Evolutionary conservation across 1,140 invertebrate species (phyloP).

Genomic region (Drosophila kikkawai): DNA sequence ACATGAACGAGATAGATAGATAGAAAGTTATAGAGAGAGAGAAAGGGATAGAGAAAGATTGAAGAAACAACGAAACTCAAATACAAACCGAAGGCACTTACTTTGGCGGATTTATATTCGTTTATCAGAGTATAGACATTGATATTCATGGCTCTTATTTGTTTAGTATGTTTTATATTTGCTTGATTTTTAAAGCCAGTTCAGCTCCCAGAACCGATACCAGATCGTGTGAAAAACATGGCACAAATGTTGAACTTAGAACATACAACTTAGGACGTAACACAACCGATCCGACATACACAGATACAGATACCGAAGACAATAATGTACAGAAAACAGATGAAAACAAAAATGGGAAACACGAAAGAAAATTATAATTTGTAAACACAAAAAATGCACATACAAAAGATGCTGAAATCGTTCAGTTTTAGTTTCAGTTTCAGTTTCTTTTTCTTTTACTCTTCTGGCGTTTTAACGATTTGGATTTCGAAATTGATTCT

Average conservation of each 20-base stretch:
- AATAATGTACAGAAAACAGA: conserved; percentile 46
- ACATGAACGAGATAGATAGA: conserved; percentile 44
- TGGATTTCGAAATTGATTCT: conserved; percentile 9
- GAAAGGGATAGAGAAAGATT: conserved; percentile 38
- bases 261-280: conserved; percentile 46
- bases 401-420: conserved; percentile 43
- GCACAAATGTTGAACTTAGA: conserved; percentile 63
- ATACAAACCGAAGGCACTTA: conserved; percentile 79
- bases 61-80: conserved; percentile 60
- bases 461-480: conserved; percentile 13
- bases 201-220: conserved; percentile 17
- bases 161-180: conserved; percentile 49
- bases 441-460: conserved; percentile 34
- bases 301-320: conserved; percentile 20
- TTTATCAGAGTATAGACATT: conserved; percentile 64
- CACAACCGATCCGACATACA: conserved; percentile 44
- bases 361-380: conserved; percentile 15
- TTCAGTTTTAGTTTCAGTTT: conserved; percentile 26
- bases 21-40: conserved; percentile 41
- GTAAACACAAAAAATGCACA: conserved; percentile 36
- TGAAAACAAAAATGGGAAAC: conserved; percentile 19
- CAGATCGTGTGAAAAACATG: conserved; percentile 63
- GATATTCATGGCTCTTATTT: conserved; percentile 54
- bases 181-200: conserved; percentile 43
- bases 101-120: conserved; percentile 64